Evolutionary conservation across 2,797 vertebrate species (phyloP).

Genomic region (Malacoctenus gilli): DNA sequence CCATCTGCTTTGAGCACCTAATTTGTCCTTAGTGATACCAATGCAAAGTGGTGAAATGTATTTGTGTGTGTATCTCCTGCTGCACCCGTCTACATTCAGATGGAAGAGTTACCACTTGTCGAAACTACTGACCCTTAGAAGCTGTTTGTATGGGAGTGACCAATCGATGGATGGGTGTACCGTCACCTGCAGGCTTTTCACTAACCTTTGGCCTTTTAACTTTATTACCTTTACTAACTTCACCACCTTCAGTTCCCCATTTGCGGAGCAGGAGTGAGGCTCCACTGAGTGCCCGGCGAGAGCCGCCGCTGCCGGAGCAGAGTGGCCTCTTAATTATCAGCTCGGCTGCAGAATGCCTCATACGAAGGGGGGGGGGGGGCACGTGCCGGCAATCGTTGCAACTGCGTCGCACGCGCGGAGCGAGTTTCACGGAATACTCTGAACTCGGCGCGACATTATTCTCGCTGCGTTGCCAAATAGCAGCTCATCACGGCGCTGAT

Average conservation of each 20-base stretch:
- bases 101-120: too few species aligned
- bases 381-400: neutral
- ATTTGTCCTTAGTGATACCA: too few species aligned
- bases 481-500: slow-evolving; percentile 9
- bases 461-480: slow-evolving; percentile 23
- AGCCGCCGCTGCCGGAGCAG: slow-evolving; percentile 8
- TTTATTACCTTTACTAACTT: too few species aligned
- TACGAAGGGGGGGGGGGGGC: neutral
- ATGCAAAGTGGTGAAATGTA: too few species aligned
- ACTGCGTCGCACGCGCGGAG: neutral
- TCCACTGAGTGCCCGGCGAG: slow-evolving; percentile 5
- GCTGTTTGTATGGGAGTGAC: too few species aligned
- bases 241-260: neutral
- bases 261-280: neutral
- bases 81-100: too few species aligned
- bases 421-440: neutral
- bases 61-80: too few species aligned
- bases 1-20: too few species aligned
- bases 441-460: slow-evolving; percentile 13
- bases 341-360: slow-evolving; percentile 8
- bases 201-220: too few species aligned
- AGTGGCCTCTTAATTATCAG: slow-evolving; percentile 23
- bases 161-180: too few species aligned
- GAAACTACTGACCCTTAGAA: too few species aligned
- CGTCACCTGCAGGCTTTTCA: too few species aligned